phyloP scores from a whole-genome alignment of 2,888 invertebrate species.

The Drosophila robusta region DNA sequence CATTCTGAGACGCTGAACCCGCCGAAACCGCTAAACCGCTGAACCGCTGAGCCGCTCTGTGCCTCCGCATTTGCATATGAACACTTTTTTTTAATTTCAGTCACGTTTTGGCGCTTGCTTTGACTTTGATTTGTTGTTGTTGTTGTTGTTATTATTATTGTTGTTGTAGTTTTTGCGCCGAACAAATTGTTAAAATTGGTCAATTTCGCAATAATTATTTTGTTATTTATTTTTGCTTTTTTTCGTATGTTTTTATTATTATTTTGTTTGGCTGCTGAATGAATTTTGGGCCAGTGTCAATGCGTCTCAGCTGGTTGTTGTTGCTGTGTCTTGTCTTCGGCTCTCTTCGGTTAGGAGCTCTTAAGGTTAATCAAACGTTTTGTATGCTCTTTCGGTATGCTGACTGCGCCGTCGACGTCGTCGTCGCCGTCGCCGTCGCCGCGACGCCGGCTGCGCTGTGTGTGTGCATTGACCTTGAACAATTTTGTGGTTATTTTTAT shows the following conservation, averaged over 20 bases:
- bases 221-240: conserved; percentile 31
- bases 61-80: conserved; percentile 28
- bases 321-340: conserved; percentile 19
- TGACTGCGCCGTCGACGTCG: conserved; percentile 4
- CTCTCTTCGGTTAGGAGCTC: conserved; percentile 60
- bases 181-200: conserved; percentile 62
- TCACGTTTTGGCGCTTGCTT: conserved; percentile 62
- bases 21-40: conserved; percentile 5
- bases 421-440: conserved; percentile 8
- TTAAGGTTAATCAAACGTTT: conserved; percentile 77
- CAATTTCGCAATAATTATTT: conserved; percentile 75
- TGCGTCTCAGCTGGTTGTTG: conserved; percentile 27
- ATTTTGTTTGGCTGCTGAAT: conserved; percentile 57
- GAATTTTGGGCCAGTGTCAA: conserved; percentile 78
- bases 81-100: conserved; percentile 49
- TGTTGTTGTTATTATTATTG: background rate
- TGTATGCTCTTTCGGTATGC: conserved; percentile 65
- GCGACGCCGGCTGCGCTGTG: conserved; percentile 30
- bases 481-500: conserved; percentile 41
- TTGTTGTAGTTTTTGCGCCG: conserved; percentile 18
- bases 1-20: conserved; percentile 50
- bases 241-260: conserved; percentile 30
- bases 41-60: background rate
- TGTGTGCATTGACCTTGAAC: conserved; percentile 71
- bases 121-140: conserved; percentile 34